Percentiles rank a stretch among this genome's conserved stretches.
Conservation (phyloP, 35 echinoderm and acorn worm genomes). For the Ophioderma brevispina region DNA sequence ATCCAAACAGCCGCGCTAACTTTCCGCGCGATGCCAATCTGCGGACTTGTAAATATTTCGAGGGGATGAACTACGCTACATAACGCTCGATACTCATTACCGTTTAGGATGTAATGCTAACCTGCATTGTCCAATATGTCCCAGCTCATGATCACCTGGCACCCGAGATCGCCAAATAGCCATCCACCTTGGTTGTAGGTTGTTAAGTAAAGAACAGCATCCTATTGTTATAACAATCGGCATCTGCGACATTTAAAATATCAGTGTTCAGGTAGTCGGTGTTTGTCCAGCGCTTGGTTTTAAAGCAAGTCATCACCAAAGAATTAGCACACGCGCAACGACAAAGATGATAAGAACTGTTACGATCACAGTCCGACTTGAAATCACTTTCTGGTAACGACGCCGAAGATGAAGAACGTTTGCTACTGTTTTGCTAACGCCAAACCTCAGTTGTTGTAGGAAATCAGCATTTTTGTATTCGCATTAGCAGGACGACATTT, state of each 20-base stretch:
- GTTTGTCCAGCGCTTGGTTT: constrained; percentile 48
- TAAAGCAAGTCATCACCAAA: constrained; percentile 59
- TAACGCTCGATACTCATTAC: constrained; percentile 88
- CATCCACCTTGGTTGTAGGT: constrained; percentile 65
- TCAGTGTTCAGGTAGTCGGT: constrained; percentile 79
- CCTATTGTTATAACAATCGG: constrained; percentile 77
- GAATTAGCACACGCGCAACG: constrained; percentile 63
- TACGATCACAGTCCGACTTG: constrained; percentile 31
- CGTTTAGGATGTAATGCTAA: constrained; percentile 63
- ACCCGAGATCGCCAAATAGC: constrained; percentile 81
- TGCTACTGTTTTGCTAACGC: too few relatives aligned
- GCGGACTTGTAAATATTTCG: constrained; percentile 58
- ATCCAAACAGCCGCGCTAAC: constrained; percentile 65
- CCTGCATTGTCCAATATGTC: constrained; percentile 85
- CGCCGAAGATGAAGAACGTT: too few relatives aligned
- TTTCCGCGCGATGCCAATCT: constrained; percentile 44
- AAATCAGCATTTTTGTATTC: too few relatives aligned
- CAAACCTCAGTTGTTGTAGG: too few relatives aligned
- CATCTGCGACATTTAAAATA: constrained; percentile 69
- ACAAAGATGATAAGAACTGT: constrained; percentile 77
- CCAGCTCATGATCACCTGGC: constrained; percentile 57
- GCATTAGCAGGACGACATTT: too few relatives aligned
- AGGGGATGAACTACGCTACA: constrained; percentile 77
- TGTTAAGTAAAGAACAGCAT: constrained; percentile 71
- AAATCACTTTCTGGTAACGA: constrained; percentile 13